A percentile compares a stretch with the other conserved stretches of the same genome.
Evolutionary conservation across 2,797 vertebrate genomes (phyloP).

Genomic region (Sylvia borin): DNA sequence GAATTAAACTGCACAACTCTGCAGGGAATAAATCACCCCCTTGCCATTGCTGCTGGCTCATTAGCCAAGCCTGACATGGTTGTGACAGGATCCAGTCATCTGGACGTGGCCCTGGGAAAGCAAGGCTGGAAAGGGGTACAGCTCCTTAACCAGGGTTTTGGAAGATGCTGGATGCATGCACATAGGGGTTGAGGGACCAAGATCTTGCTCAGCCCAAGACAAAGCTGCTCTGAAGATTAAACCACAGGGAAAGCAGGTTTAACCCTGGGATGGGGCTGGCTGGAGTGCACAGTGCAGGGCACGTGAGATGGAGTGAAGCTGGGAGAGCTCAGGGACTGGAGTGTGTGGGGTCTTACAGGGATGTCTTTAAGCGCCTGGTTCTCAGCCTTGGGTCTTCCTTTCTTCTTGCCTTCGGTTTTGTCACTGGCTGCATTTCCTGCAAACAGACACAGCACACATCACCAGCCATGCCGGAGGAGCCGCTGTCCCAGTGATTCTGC

Average conservation of each 20-base stretch:
- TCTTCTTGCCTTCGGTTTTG: constrained; percentile 88
- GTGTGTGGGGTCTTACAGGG: constrained; percentile 82
- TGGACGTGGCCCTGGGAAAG: not conserved
- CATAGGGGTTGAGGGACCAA: not conserved
- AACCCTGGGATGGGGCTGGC: not conserved
- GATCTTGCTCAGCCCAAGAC: not conserved
- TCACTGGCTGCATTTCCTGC: constrained; percentile 84
- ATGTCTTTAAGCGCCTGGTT: constrained; percentile 91
- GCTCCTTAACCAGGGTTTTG: not conserved
- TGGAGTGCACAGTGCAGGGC: accelerated
- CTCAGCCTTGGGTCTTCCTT: constrained; percentile 90
- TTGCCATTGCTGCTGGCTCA: not conserved
- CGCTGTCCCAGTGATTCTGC: accelerated
- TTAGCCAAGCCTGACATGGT: not conserved
- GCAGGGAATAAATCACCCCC: constrained; percentile 31
- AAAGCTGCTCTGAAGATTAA: not conserved
- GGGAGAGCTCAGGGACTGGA: not conserved
- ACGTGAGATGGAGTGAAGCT: accelerated
- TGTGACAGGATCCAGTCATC: not conserved
- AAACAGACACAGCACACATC: not conserved
- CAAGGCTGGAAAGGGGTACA: not conserved
- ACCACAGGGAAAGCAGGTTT: not conserved
- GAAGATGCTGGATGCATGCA: not conserved
- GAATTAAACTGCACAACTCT: constrained; percentile 30
- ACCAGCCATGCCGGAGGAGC: accelerated